Conservation (phyloP, 2,113 vertebrate species). For the Pachyramphus minor region DNA sequence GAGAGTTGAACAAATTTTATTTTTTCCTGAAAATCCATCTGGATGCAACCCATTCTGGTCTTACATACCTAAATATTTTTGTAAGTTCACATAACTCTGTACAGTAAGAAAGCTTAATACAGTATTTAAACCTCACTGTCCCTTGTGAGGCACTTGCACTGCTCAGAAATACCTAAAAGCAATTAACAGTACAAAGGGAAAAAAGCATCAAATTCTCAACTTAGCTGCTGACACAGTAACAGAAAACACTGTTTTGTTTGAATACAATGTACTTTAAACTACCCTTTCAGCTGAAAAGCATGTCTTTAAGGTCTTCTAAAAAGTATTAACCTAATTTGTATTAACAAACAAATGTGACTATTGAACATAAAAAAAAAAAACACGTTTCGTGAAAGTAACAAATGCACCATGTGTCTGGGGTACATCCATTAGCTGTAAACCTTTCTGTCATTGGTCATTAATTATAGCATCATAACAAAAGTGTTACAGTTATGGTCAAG, state of each 20-base stretch:
- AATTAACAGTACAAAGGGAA: conserved; percentile 13
- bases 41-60: not conserved
- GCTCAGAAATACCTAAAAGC: conserved; percentile 23
- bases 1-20: not conserved
- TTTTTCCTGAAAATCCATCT: not conserved
- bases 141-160: not conserved
- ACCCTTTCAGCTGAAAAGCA: conserved; percentile 18
- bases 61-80: conserved; percentile 36
- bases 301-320: conserved; percentile 9
- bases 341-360: conserved; percentile 24
- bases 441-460: not conserved
- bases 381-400: not conserved
- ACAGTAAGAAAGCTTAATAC: conserved; percentile 7
- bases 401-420: not conserved
- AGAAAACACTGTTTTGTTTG: conserved; percentile 37
- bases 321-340: conserved; percentile 35
- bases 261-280: conserved; percentile 21
- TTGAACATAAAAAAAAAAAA: not conserved
- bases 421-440: not conserved
- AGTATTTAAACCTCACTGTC: not conserved
- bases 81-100: not conserved
- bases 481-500: not conserved
- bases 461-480: not conserved
- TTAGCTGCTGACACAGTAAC: conserved; percentile 10
- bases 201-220: conserved; percentile 38